Conservation (phyloP, 92 coral and sea anemone genomes). For the Parazoanthus darwini region DNA sequence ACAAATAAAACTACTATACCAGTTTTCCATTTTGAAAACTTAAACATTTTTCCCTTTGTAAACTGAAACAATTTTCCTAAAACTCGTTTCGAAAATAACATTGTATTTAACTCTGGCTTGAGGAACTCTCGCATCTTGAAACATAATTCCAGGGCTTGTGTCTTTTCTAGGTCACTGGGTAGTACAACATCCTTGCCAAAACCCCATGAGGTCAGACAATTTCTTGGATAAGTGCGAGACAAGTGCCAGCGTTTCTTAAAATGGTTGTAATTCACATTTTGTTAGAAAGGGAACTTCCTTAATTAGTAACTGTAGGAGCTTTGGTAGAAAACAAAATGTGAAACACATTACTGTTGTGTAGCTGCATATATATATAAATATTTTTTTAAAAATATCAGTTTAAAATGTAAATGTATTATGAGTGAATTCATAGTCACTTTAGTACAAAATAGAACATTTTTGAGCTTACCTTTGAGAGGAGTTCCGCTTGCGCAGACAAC, state of each 20-base stretch:
- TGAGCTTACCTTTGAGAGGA: conserved; percentile 72
- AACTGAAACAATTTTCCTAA: background rate
- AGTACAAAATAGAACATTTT: background rate
- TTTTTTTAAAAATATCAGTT: background rate
- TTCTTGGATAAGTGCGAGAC: background rate
- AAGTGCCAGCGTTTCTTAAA: background rate
- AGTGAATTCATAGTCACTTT: background rate
- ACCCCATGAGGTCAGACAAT: background rate
- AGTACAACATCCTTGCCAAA: background rate
- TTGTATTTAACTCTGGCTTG: background rate
- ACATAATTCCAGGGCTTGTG: background rate
- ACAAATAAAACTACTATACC: background rate
- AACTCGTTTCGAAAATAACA: background rate
- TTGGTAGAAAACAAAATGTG: background rate
- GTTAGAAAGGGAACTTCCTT: background rate
- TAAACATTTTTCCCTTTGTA: background rate
- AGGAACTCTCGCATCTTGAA: background rate
- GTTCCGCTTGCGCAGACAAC: conserved; percentile 89
- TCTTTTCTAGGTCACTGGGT: conserved; percentile 14
- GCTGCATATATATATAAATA: no score
- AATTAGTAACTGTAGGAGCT: background rate
- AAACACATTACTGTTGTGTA: background rate
- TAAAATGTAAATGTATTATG: background rate
- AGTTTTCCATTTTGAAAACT: background rate
- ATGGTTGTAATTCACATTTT: background rate